These are phyloP conservation scores for Microcebus jonahi DNA, from an alignment of 2,113 vertebrate species.

Conservation along the genomic window DNA sequence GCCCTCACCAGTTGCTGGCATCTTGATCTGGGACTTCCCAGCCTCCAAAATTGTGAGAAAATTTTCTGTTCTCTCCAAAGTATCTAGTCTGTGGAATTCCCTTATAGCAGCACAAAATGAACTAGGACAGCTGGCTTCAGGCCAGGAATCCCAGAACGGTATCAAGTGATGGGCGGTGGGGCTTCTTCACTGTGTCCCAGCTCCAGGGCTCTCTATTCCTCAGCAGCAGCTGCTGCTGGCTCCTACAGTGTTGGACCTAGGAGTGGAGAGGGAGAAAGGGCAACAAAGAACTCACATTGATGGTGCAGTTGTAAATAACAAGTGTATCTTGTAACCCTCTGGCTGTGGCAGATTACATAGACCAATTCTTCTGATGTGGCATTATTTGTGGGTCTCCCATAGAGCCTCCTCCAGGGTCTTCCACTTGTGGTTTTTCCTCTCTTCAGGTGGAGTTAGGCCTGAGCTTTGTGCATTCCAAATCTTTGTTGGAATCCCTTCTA, in stretches of 20 bases:
- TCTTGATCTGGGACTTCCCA: background rate
- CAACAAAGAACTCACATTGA: background rate
- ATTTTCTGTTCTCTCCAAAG: background rate
- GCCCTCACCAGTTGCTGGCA: background rate
- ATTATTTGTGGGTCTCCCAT: background rate
- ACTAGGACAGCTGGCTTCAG: background rate
- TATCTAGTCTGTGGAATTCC: background rate
- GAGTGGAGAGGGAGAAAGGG: background rate
- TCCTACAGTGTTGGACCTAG: accelerated
- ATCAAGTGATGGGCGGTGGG: accelerated
- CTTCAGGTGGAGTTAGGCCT: background rate
- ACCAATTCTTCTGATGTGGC: background rate
- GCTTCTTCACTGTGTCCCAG: background rate
- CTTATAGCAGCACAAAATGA: background rate
- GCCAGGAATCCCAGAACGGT: background rate
- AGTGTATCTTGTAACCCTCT: too few species aligned
- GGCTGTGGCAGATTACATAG: background rate
- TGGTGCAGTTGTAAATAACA: background rate
- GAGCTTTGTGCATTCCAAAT: background rate
- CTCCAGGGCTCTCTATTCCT: background rate
- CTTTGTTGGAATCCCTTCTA: background rate
- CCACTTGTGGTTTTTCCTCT: background rate
- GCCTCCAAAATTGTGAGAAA: background rate
- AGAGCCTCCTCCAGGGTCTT: background rate
- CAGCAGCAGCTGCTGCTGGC: background rate